Conservation (phyloP, 30 jellyfish, hydroid and myxozoan species). For the Aurelia coerulea region DNA sequence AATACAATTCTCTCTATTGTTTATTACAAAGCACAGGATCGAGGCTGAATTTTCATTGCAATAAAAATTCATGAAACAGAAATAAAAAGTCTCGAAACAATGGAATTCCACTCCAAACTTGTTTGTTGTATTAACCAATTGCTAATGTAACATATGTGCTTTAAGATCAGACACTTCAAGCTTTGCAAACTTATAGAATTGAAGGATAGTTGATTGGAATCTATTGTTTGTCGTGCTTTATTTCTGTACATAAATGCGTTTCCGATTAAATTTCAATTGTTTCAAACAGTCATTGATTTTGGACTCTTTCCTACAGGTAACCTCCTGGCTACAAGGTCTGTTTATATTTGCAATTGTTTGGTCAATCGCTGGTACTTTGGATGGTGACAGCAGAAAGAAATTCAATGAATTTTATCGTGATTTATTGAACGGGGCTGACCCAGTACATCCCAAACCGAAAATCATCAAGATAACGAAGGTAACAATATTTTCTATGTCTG, state of each 20-base stretch:
- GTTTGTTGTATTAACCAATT: no score
- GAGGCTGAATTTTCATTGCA: no score
- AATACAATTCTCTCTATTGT: no score
- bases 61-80: no score
- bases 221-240: not conserved
- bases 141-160: no score
- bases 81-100: no score
- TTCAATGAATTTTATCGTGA: slow-evolving; percentile 86
- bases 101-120: not conserved
- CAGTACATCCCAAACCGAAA: slow-evolving; percentile 91
- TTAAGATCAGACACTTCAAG: no score
- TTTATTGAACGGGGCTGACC: slow-evolving; percentile 79
- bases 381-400: slow-evolving; percentile 86
- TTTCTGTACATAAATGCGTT: not conserved
- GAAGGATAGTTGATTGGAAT: no score
- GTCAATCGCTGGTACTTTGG: slow-evolving; percentile 96
- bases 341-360: slow-evolving; percentile 90
- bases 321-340: slow-evolving; percentile 88
- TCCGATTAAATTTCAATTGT: not conserved
- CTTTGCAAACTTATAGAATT: no score
- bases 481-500: not conserved
- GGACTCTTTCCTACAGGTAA: slow-evolving; percentile 39
- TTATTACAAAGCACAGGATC: no score
- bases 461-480: slow-evolving; percentile 86
- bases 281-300: no score